Evolutionary conservation across 2,888 invertebrate genomes (phyloP).

Genomic region (Hecatera dysodea): DNA sequence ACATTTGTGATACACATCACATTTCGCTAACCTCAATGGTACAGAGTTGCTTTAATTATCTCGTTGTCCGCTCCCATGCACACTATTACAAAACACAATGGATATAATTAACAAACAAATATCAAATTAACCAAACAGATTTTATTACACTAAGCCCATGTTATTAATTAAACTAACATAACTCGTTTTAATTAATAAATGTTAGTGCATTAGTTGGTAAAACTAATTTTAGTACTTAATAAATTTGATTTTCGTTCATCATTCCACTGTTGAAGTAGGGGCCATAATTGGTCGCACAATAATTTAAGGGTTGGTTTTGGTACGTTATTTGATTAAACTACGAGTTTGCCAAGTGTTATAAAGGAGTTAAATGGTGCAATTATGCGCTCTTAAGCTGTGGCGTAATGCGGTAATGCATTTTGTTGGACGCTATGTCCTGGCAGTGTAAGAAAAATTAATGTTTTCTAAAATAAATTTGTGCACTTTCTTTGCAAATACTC

Average conservation of each 20-base stretch:
- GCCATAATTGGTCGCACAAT: constrained; percentile 46
- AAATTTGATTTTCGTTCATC: constrained; percentile 47
- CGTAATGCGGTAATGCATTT: constrained; percentile 31
- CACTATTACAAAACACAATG: constrained; percentile 23
- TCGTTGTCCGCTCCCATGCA: constrained; percentile 24
- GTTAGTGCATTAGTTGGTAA: constrained; percentile 47
- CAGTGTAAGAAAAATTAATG: background rate
- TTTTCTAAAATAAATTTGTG: background rate
- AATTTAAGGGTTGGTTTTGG: constrained; percentile 42
- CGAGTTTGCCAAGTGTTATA: constrained; percentile 54
- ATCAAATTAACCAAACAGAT: constrained; percentile 37
- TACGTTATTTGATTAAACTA: constrained; percentile 64
- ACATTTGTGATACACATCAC: background rate
- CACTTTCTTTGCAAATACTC: background rate
- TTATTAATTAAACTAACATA: constrained; percentile 46
- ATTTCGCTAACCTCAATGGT: constrained; percentile 15
- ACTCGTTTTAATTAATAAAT: constrained; percentile 48
- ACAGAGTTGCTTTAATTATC: constrained; percentile 15
- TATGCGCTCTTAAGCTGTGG: constrained; percentile 55
- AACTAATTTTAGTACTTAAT: constrained; percentile 53
- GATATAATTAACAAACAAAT: constrained; percentile 37
- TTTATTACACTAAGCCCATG: constrained; percentile 43
- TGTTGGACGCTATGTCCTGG: constrained; percentile 4
- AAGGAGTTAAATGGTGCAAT: constrained; percentile 64
- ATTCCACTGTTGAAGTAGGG: constrained; percentile 31